Conservation (phyloP, 2,888 invertebrate genomes). For the Euproctis similis region DNA sequence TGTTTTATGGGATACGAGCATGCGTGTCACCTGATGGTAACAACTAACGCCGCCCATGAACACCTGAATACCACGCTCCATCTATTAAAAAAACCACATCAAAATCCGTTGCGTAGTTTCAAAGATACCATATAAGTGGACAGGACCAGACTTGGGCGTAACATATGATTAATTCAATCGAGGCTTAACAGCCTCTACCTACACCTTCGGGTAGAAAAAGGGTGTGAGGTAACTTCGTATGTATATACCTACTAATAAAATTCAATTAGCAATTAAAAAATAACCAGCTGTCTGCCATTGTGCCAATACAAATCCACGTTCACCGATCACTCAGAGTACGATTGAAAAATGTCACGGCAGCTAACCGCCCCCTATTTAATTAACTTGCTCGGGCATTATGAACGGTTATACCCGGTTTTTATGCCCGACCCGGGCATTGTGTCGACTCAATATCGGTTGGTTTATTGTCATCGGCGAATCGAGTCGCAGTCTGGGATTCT, state of each 20-base stretch:
- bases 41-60: too few species aligned
- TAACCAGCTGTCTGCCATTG: slow-evolving; percentile 3
- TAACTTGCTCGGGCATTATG: slow-evolving; percentile 56
- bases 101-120: too few species aligned
- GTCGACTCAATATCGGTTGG: slow-evolving; percentile 58
- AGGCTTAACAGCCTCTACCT: too few species aligned
- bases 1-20: too few species aligned
- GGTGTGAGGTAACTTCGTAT: too few species aligned
- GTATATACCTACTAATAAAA: not conserved
- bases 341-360: slow-evolving; percentile 50
- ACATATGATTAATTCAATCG: too few species aligned
- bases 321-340: slow-evolving; percentile 33
- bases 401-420: slow-evolving; percentile 53
- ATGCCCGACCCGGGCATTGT: slow-evolving; percentile 53
- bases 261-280: slow-evolving; percentile 12
- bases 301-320: slow-evolving; percentile 11
- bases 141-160: too few species aligned
- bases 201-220: too few species aligned
- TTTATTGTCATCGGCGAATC: slow-evolving; percentile 49
- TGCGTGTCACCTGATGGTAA: too few species aligned
- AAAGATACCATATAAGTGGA: too few species aligned
- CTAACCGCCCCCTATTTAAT: slow-evolving; percentile 54
- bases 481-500: slow-evolving; percentile 29
- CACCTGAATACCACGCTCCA: too few species aligned
- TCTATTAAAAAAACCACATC: too few species aligned